Percentiles rank a stretch among this genome's conserved stretches.
phyloP scores from a whole-genome alignment of 2,888 invertebrate genomes.

The Notodonta dromedarius region DNA sequence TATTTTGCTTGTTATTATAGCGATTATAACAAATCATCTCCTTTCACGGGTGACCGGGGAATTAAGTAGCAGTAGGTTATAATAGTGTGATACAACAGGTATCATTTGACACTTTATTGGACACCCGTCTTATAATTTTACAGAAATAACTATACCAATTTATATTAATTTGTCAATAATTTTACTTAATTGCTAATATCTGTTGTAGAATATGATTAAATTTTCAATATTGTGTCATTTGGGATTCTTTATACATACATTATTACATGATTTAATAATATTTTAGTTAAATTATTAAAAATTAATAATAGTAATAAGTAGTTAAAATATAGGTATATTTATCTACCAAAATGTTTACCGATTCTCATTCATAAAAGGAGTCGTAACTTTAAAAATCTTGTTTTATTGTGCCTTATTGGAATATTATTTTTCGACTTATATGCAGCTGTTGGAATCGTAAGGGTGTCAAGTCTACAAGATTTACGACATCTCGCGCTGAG shows the following conservation, averaged over 20 bases:
- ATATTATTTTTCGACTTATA: constrained; percentile 56
- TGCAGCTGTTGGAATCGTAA: constrained; percentile 67
- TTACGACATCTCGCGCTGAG: constrained; percentile 75
- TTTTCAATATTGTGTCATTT: background rate
- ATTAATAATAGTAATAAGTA: no score
- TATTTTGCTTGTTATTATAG: no score
- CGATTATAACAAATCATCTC: no score
- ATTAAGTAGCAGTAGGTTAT: background rate
- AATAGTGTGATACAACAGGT: background rate
- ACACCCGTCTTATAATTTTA: background rate
- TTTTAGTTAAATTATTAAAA: no score
- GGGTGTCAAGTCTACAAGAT: constrained; percentile 69
- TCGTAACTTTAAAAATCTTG: constrained; percentile 39
- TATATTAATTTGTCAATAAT: constrained; percentile 4
- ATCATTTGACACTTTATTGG: constrained; percentile 2
- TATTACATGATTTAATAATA: no score
- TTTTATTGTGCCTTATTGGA: constrained; percentile 46
- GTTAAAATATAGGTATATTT: no score
- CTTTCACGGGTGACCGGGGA: no score
- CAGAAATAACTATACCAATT: background rate
- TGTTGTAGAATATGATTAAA: constrained; percentile 1
- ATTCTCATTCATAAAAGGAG: no score
- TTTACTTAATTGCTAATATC: background rate
- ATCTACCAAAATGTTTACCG: no score
- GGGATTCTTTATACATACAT: no score